Conservation (phyloP, 2,113 vertebrate species). For the Colinus virginianus region DNA sequence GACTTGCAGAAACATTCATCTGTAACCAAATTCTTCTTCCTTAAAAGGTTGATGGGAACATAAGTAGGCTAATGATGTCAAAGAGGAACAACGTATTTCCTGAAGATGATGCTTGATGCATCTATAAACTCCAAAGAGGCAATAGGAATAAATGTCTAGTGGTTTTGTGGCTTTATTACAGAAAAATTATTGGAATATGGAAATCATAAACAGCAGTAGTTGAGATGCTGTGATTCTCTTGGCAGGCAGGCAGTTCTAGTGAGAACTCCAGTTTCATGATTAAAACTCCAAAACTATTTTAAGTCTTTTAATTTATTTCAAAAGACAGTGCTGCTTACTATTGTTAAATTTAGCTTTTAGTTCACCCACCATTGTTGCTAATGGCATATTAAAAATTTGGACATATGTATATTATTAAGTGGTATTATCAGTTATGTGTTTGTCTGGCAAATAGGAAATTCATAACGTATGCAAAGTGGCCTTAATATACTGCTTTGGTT, state of each 20-base stretch:
- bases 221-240: not conserved
- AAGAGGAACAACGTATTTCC: not conserved
- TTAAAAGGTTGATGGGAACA: slow-evolving; percentile 34
- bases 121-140: not conserved
- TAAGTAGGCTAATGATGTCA: not conserved
- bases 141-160: not conserved
- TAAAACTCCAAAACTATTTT: slow-evolving; percentile 28
- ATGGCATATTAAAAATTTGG: slow-evolving; percentile 47
- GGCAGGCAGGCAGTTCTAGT: not conserved
- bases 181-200: slow-evolving; percentile 45
- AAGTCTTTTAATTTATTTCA: slow-evolving; percentile 51
- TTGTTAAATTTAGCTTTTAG: not conserved
- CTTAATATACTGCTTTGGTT: not conserved
- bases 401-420: slow-evolving; percentile 31
- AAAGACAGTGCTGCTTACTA: not conserved
- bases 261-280: not conserved
- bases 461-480: not conserved
- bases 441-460: slow-evolving; percentile 25
- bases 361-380: slow-evolving; percentile 34
- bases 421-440: slow-evolving; percentile 25
- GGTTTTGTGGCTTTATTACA: slow-evolving; percentile 61
- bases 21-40: slow-evolving; percentile 50
- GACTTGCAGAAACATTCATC: not conserved
- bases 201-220: slow-evolving; percentile 28
- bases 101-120: not conserved